Conservation (phyloP, 2,797 vertebrate species). For the Tauraco hartlaubi region DNA sequence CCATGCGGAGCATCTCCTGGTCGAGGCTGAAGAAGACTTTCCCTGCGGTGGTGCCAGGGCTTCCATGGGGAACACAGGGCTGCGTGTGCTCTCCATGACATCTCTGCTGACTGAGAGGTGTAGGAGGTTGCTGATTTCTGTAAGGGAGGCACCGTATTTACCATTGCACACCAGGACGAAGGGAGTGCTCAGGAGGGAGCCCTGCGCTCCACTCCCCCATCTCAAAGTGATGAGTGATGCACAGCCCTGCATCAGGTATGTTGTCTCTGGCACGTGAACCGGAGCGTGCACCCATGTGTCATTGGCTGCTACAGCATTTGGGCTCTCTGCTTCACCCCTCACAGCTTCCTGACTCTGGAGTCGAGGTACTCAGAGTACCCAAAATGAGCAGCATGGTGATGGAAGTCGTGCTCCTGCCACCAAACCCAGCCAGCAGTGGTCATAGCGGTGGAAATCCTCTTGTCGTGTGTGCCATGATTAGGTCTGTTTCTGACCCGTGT, state of each 20-base stretch:
- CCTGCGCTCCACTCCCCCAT: background rate
- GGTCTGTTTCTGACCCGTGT: background rate
- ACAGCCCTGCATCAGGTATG: fast-evolving
- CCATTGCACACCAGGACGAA: background rate
- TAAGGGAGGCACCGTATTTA: background rate
- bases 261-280: background rate
- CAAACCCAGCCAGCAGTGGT: background rate
- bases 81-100: background rate
- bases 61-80: background rate
- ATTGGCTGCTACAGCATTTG: background rate
- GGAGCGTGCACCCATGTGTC: fast-evolving
- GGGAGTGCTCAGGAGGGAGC: background rate
- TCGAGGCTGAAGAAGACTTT: background rate
- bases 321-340: background rate
- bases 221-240: background rate
- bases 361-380: background rate
- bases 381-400: background rate
- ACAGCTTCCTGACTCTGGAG: background rate
- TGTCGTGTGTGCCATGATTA: background rate
- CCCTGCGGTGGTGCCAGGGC: background rate
- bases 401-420: background rate
- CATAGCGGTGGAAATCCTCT: background rate
- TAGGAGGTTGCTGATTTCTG: background rate
- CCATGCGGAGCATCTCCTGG: fast-evolving
- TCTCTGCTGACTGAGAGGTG: background rate